A percentile compares a stretch with the other conserved stretches of the same genome.
Evolutionary conservation across 2,888 invertebrate genomes (phyloP).

Genomic region (Petrolisthes manimaculis): DNA sequence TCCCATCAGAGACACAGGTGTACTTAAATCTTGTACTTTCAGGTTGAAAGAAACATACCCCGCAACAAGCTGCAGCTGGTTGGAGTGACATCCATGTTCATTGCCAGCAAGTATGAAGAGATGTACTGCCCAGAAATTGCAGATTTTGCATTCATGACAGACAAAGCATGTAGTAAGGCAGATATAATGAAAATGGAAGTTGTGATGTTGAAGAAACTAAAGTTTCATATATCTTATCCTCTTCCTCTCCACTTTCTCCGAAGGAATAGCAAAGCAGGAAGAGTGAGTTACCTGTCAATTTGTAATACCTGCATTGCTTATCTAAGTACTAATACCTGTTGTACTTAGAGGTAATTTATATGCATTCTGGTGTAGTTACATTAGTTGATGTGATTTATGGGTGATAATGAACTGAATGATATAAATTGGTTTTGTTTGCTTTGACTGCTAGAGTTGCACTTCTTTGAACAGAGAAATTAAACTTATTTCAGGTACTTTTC

Average conservation of each 20-base stretch:
- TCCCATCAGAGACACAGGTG: too few relatives aligned
- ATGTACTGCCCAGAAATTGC: slow-evolving; percentile 86
- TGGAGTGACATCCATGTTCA: slow-evolving; percentile 88
- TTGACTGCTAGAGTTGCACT: too few relatives aligned
- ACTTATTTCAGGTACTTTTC: too few relatives aligned
- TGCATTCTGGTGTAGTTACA: background rate
- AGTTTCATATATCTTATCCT: slow-evolving; percentile 87
- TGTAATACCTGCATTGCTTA: background rate
- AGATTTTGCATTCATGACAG: slow-evolving; percentile 93
- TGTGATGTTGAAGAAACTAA: slow-evolving; percentile 80
- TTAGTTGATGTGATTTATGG: background rate
- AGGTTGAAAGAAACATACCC: slow-evolving; percentile 77
- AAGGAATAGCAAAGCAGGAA: slow-evolving; percentile 66
- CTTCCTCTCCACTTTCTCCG: slow-evolving; percentile 90
- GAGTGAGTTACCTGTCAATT: slow-evolving; percentile 60
- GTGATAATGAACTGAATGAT: too few relatives aligned
- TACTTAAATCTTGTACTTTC: slow-evolving; percentile 66
- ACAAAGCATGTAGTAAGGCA: slow-evolving; percentile 83
- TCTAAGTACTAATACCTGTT: too few relatives aligned
- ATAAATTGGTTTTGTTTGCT: too few relatives aligned
- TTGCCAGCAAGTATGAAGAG: slow-evolving; percentile 96
- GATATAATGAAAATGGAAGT: slow-evolving; percentile 88
- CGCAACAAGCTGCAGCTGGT: slow-evolving; percentile 86
- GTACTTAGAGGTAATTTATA: background rate
- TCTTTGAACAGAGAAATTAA: too few relatives aligned